Evolutionary conservation across 2,113 vertebrate genomes (phyloP).

Genomic region (Colistium nudipinnis): DNA sequence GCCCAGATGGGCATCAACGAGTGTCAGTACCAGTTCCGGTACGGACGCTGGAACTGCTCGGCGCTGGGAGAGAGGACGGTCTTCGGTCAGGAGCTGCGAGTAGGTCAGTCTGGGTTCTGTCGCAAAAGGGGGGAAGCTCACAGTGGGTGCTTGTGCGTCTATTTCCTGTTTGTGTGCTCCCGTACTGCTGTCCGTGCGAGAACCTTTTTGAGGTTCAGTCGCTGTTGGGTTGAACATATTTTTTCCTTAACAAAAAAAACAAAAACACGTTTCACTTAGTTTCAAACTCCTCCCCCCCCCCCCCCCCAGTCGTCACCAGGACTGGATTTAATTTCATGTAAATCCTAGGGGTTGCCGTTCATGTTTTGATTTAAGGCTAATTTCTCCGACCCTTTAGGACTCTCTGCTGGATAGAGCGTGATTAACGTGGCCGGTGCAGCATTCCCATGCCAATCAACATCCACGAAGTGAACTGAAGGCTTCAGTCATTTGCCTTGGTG

Average conservation of each 20-base stretch:
- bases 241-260: too few relatives aligned
- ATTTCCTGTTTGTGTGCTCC: background rate
- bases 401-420: background rate
- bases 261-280: background rate
- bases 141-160: conserved; percentile 7
- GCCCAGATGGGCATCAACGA: conserved; percentile 99
- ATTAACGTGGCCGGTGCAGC: background rate
- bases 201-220: background rate
- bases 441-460: too few relatives aligned
- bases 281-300: too few relatives aligned
- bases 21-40: conserved; percentile 98
- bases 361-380: background rate
- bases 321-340: background rate
- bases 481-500: too few relatives aligned
- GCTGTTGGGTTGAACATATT: background rate
- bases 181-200: background rate
- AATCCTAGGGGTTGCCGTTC: background rate
- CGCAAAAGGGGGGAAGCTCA: conserved; percentile 4
- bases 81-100: conserved; percentile 99
- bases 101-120: conserved; percentile 90
- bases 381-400: too few relatives aligned
- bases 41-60: conserved; percentile 98
- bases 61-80: conserved; percentile 97
- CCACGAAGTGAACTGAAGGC: too few relatives aligned
- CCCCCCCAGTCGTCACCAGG: background rate